A percentile compares a stretch with the other conserved stretches of the same genome.
Evolutionary conservation across 2,888 invertebrate species (phyloP).

Genomic region (Nycteola revayana): DNA sequence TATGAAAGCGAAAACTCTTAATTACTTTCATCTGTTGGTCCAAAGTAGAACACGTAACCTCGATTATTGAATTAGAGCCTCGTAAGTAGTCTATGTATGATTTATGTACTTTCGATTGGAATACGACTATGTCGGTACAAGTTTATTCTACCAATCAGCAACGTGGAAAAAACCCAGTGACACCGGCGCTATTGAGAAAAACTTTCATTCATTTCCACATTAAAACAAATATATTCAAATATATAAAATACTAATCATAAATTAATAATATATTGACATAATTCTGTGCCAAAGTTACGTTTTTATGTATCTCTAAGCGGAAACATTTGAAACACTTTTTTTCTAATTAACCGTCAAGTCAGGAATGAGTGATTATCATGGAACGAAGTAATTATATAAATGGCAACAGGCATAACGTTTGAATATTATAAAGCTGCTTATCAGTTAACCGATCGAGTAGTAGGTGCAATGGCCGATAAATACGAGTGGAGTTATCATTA

Average conservation of each 20-base stretch:
- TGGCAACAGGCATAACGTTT: conserved; percentile 9
- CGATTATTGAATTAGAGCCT: conserved; percentile 40
- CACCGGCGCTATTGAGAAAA: conserved; percentile 2
- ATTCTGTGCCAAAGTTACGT: no score
- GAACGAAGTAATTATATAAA: conserved; percentile 20
- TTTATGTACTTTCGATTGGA: conserved; percentile 36
- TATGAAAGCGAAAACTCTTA: conserved; percentile 66
- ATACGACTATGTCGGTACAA: conserved; percentile 2
- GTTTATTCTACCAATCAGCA: conserved; percentile 12
- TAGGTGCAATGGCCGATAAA: conserved; percentile 45
- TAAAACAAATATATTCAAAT: conserved; percentile 1
- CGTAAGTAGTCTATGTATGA: conserved; percentile 20
- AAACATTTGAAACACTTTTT: no score
- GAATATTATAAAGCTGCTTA: conserved; percentile 26
- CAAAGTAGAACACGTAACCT: conserved; percentile 47
- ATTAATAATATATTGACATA: no score
- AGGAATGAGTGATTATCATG: conserved; percentile 6
- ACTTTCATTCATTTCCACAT: conserved; percentile 23
- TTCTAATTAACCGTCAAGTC: no score
- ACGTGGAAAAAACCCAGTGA: conserved; percentile 17
- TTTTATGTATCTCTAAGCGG: no score
- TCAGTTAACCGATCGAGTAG: conserved; percentile 26
- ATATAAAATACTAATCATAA: no score
- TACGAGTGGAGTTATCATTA: conserved; percentile 36
- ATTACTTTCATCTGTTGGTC: conserved; percentile 65